Evolutionary conservation across 2,797 vertebrate species (phyloP).

Genomic region (Alectoris magna): DNA sequence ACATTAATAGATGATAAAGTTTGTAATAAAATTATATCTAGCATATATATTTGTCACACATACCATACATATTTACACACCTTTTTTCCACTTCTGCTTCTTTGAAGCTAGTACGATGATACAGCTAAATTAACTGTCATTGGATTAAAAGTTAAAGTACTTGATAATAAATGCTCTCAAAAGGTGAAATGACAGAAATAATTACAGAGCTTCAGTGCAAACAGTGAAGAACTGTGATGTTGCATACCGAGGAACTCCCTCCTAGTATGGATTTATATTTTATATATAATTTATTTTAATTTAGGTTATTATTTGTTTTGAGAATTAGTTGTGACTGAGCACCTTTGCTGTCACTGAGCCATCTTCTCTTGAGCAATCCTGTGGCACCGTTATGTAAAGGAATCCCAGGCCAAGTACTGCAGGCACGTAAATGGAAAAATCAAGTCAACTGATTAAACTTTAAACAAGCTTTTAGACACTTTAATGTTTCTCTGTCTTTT

Average conservation of each 20-base stretch:
- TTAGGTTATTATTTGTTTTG: slow-evolving; percentile 4
- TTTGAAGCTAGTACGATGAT: background rate
- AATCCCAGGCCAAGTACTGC: slow-evolving; percentile 34
- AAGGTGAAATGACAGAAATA: background rate
- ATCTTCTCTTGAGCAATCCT: slow-evolving; percentile 38
- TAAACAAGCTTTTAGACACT: slow-evolving; percentile 33
- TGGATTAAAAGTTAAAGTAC: background rate
- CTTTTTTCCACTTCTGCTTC: background rate
- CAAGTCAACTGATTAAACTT: slow-evolving; percentile 60
- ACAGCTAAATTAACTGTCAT: background rate
- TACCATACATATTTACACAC: background rate
- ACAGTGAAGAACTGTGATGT: background rate
- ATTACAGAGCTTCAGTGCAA: background rate
- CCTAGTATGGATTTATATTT: too few relatives aligned
- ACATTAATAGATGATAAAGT: background rate
- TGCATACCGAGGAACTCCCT: background rate
- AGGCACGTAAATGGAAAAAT: slow-evolving; percentile 65
- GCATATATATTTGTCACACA: rapidly evolving
- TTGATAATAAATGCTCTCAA: background rate
- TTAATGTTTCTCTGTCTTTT: slow-evolving; percentile 16
- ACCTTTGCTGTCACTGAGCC: slow-evolving; percentile 46
- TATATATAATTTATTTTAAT: slow-evolving; percentile 11
- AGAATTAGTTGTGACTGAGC: slow-evolving; percentile 30
- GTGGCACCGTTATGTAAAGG: slow-evolving; percentile 33
- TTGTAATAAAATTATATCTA: background rate